Conservation (phyloP, 1,140 invertebrate genomes). For the Ips nitidus region DNA sequence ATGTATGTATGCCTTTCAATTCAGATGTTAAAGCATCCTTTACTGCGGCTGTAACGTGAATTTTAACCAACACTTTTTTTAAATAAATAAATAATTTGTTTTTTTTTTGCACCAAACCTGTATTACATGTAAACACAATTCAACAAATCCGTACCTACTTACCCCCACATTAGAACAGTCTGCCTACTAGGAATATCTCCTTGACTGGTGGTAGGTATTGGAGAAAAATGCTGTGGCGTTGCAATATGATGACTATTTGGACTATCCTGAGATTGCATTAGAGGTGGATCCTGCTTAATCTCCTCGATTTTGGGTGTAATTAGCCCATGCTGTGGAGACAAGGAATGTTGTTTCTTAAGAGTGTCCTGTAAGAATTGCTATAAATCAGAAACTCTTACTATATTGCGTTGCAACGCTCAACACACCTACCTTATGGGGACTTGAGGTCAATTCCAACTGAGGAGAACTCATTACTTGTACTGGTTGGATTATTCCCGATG, state of each 20-base stretch:
- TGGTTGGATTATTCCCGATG: conserved; percentile 55
- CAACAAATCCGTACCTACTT: conserved; percentile 11
- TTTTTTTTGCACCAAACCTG: neutral
- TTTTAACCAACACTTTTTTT: neutral
- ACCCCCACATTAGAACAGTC: conserved; percentile 86
- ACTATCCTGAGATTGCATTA: conserved; percentile 52
- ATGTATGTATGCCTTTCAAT: no score
- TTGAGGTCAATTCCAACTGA: conserved; percentile 44
- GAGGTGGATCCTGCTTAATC: conserved; percentile 57
- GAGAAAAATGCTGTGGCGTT: conserved; percentile 55
- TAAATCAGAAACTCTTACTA: neutral
- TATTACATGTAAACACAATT: neutral
- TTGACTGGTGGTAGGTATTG: conserved; percentile 43
- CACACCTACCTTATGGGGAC: conserved; percentile 50
- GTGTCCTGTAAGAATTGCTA: conserved; percentile 5
- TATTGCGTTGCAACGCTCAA: neutral
- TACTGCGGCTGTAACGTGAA: no score
- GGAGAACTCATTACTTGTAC: conserved; percentile 55
- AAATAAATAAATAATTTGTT: neutral
- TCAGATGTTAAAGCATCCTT: no score
- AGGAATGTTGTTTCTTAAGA: conserved; percentile 57
- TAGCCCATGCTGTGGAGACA: conserved; percentile 58
- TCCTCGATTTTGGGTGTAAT: conserved; percentile 67
- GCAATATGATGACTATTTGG: conserved; percentile 53
- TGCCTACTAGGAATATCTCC: conserved; percentile 65